Conservation (phyloP, 2,888 invertebrate species). For the Cyrtodaria siliqua region DNA sequence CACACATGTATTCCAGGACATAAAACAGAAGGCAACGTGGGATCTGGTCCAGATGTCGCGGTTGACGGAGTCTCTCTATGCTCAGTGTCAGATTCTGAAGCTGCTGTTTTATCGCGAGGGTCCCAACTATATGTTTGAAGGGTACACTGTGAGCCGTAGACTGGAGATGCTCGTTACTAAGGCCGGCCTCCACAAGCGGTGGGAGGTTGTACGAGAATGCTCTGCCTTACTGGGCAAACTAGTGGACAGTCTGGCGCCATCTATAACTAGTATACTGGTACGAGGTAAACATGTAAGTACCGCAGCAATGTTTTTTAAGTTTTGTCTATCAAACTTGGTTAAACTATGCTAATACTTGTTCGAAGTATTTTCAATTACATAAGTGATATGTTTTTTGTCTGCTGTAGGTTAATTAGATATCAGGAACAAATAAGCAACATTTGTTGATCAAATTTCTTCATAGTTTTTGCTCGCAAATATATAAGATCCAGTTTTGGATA, state of each 20-base stretch:
- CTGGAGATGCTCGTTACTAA: slow-evolving; percentile 86
- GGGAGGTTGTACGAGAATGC: slow-evolving; percentile 96
- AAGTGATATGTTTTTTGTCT: too few relatives aligned
- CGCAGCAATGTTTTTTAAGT: too few relatives aligned
- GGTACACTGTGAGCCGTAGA: slow-evolving; percentile 84
- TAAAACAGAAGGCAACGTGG: slow-evolving; percentile 89
- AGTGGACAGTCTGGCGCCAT: slow-evolving; percentile 99
- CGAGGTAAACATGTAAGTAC: slow-evolving; percentile 96
- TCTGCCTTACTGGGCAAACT: slow-evolving; percentile 97
- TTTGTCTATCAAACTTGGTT: too few relatives aligned
- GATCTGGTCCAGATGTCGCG: slow-evolving; percentile 92
- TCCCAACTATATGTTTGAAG: slow-evolving; percentile 91
- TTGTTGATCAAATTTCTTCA: too few relatives aligned
- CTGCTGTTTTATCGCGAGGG: slow-evolving; percentile 94
- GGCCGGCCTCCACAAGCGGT: slow-evolving; percentile 81
- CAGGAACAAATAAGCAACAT: too few relatives aligned
- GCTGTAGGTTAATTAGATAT: too few relatives aligned
- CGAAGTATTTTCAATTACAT: too few relatives aligned
- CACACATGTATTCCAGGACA: slow-evolving; percentile 86
- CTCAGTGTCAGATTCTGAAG: slow-evolving; percentile 94
- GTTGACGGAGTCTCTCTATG: slow-evolving; percentile 90
- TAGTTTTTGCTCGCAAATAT: too few relatives aligned
- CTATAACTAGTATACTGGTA: slow-evolving; percentile 98
- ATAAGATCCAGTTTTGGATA: too few relatives aligned
- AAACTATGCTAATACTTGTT: too few relatives aligned